Evolutionary conservation across 1,140 invertebrate species (phyloP), one percentile per base, ranked within the genome.

Genomic region (Drosophila mauritiana): DNA sequence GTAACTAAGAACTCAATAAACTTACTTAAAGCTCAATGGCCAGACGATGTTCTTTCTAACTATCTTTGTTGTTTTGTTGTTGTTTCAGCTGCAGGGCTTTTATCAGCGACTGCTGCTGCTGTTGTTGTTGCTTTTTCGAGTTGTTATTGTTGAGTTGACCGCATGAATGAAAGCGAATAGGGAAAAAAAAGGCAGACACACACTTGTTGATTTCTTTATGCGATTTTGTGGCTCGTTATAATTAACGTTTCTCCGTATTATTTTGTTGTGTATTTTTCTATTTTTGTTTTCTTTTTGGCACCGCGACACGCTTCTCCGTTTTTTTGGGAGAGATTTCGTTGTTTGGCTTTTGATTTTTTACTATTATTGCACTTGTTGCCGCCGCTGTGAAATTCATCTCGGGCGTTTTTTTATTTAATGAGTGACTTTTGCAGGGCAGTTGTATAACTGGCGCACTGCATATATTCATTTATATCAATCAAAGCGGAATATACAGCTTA

Each of bases 161-260:
- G 82, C 78, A 82, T 88, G 83, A 82, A 86, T 86, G 83, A 86
- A 82, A 88, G 82, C 78, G 55, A 88, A 80, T 34, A 57, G 48
- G 52, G 40, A 39, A 63, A 72, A 72, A 46, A 63, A 53, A 80
- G 63, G 40, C 67, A 65, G 77, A 75, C 78, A 78, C 78, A 86
- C 82, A 88, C 83, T 88, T 88, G 83, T 88, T 88, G 82, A 85
- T 85, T 86, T 85, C 78, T 73, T 80, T 85, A 51, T 67, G 59
- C 58, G 49, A 36, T 57, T 79, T 40, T 48, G 67, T 76, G 49
- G 58, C 57, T 78, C 53, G 55, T 74, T 59, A 65, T 73, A 74
- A 56, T 77, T 62, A 78, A 73, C 67, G 68, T 39, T 42, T 56
- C 59, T 39, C 55, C 84, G 61, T 54, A 27, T 31, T 70, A 8